A percentile compares a stretch with the other conserved stretches of the same genome.
Evolutionary conservation across 1,140 invertebrate species (phyloP).

Genomic region (Tetragnatha versicolor): DNA sequence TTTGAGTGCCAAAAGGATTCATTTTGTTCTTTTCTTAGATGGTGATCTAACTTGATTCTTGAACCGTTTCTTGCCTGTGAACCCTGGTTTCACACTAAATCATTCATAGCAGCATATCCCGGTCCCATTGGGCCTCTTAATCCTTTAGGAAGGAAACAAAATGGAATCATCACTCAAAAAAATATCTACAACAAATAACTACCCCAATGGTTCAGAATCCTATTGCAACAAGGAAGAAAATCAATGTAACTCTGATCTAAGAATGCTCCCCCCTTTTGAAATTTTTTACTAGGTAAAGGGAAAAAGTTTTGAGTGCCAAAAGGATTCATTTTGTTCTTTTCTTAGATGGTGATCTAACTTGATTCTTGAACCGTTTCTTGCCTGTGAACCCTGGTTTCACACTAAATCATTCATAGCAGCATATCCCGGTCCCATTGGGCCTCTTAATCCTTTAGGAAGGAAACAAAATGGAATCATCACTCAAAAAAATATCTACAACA

Average conservation of each 20-base stretch:
- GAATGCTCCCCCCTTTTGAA: no score
- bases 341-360: no score
- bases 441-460: constrained; percentile 73
- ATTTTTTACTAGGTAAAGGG: no score
- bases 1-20: no score
- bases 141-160: constrained; percentile 63
- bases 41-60: no score
- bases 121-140: constrained; percentile 89
- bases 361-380: no score
- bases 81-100: constrained; percentile 96
- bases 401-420: constrained; percentile 97
- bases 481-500: not conserved
- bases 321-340: no score
- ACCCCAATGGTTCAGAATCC: not conserved
- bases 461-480: not conserved
- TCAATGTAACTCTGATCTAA: no score
- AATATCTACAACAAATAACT: not conserved
- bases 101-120: constrained; percentile 94
- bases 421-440: constrained; percentile 91
- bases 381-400: constrained; percentile 95
- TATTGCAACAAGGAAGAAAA: not conserved
- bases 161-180: not conserved
- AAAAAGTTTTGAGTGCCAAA: no score
- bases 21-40: no score
- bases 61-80: no score